Evolutionary conservation across 2,113 vertebrate genomes (phyloP).

Genomic region (Peucedramus taeniatus): DNA sequence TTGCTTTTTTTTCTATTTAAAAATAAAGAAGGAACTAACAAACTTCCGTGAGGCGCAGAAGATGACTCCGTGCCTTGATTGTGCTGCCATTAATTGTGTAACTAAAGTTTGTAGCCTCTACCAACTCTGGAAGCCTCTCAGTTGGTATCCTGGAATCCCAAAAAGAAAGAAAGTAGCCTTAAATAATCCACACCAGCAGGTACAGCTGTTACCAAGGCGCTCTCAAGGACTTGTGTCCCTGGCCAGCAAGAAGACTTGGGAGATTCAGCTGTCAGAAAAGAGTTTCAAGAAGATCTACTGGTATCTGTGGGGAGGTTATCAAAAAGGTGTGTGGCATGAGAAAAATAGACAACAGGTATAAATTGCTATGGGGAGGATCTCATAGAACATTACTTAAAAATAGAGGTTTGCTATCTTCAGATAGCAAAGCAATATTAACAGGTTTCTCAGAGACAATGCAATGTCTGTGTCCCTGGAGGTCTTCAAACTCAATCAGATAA

Average conservation of each 20-base stretch:
- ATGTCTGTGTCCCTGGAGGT: background rate
- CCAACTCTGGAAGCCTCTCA: background rate
- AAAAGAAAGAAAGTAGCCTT: background rate
- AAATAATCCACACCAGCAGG: background rate
- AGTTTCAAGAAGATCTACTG: background rate
- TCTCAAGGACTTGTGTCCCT: background rate
- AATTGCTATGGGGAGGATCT: background rate
- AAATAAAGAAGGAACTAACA: background rate
- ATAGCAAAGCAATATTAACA: background rate
- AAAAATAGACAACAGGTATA: background rate
- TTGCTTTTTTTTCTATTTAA: background rate
- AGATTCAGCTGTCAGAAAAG: background rate
- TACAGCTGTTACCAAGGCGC: background rate
- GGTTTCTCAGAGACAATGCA: background rate
- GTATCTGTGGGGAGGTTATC: background rate
- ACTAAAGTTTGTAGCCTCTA: background rate
- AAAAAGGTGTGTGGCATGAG: background rate
- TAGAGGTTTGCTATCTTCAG: background rate
- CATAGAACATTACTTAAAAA: background rate
- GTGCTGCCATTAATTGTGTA: background rate
- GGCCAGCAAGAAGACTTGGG: background rate
- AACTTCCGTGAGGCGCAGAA: background rate
- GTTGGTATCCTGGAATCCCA: background rate
- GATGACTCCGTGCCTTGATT: background rate
- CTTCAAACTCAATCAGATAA: background rate